Conservation (phyloP, 2,888 invertebrate genomes). For the Proisotoma minuta region DNA sequence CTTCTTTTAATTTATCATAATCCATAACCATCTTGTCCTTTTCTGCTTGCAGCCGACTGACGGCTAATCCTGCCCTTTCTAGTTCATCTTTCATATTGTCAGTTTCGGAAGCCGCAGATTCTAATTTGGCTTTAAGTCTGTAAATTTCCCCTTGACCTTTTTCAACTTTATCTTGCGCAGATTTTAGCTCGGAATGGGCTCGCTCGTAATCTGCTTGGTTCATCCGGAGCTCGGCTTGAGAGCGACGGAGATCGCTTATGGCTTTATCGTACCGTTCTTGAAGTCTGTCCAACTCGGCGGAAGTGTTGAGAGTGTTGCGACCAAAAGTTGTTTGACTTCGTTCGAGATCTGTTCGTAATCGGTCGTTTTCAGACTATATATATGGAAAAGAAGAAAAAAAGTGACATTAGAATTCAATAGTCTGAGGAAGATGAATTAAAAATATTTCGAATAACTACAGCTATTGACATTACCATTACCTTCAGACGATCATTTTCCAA, state of each 20-base stretch:
- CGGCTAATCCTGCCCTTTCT: constrained; percentile 76
- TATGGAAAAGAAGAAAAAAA: neutral
- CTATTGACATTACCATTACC: too few relatives aligned
- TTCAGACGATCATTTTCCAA: constrained; percentile 74
- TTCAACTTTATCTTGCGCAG: constrained; percentile 84
- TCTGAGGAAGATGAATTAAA: neutral
- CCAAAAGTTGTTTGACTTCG: constrained; percentile 78
- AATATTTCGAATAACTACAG: too few relatives aligned
- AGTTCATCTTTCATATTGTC: constrained; percentile 88
- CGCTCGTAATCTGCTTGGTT: constrained; percentile 73
- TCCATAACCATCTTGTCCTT: constrained; percentile 79
- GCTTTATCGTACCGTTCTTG: constrained; percentile 75
- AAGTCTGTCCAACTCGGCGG: constrained; percentile 55
- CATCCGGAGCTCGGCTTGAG: constrained; percentile 75
- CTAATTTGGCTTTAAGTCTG: constrained; percentile 84
- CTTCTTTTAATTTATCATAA: constrained; percentile 79
- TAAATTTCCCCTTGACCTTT: constrained; percentile 93
- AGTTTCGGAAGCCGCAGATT: constrained; percentile 91
- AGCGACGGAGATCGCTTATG: constrained; percentile 75
- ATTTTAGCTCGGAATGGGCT: constrained; percentile 74
- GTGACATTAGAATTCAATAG: neutral
- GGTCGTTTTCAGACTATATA: constrained; percentile 49
- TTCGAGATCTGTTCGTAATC: constrained; percentile 75
- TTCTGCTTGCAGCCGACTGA: constrained; percentile 80
- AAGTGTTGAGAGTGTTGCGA: constrained; percentile 70